phyloP scores from a whole-genome alignment of 2,888 invertebrate species.

The Leucophenga montana region DNA sequence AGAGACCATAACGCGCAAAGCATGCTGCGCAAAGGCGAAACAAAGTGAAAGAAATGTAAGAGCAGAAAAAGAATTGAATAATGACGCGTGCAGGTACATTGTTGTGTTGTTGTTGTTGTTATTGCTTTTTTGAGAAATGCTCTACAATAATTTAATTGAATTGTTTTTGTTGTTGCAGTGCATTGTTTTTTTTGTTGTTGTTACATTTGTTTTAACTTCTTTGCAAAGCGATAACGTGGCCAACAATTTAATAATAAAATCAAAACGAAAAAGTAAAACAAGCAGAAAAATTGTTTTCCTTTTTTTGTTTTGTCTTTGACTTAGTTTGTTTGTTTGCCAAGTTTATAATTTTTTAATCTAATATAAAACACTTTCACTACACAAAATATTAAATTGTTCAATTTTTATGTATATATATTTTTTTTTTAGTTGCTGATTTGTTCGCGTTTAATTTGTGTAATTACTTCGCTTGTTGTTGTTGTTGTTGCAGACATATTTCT shows the following conservation, averaged over 20 bases:
- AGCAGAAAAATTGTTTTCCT: neutral
- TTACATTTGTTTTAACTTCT: slow-evolving; percentile 27
- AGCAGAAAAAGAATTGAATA: slow-evolving; percentile 49
- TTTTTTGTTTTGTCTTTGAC: slow-evolving; percentile 12
- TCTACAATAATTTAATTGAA: neutral
- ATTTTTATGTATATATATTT: too few relatives aligned
- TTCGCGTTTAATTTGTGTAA: too few relatives aligned
- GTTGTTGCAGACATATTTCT: neutral
- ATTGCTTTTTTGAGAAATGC: slow-evolving; percentile 1
- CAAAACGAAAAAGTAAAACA: too few relatives aligned
- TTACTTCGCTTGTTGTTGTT: too few relatives aligned
- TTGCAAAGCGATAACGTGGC: slow-evolving; percentile 53
- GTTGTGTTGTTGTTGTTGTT: slow-evolving; percentile 11
- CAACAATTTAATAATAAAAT: neutral
- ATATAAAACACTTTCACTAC: slow-evolving; percentile 44
- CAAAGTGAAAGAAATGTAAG: slow-evolving; percentile 5
- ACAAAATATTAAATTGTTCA: neutral
- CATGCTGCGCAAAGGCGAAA: slow-evolving; percentile 29
- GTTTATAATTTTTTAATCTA: slow-evolving; percentile 18
- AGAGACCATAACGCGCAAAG: slow-evolving; percentile 27
- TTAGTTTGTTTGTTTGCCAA: slow-evolving; percentile 7
- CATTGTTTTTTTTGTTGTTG: slow-evolving; percentile 18
- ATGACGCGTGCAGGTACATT: slow-evolving; percentile 45
- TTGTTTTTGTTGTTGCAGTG: slow-evolving; percentile 7
- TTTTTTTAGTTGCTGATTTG: slow-evolving; percentile 1